Percentiles rank a stretch among this genome's conserved stretches.
These are phyloP conservation scores for Panthera tigris DNA, from an alignment of 2,113 vertebrate species.

Conservation along the genomic window DNA sequence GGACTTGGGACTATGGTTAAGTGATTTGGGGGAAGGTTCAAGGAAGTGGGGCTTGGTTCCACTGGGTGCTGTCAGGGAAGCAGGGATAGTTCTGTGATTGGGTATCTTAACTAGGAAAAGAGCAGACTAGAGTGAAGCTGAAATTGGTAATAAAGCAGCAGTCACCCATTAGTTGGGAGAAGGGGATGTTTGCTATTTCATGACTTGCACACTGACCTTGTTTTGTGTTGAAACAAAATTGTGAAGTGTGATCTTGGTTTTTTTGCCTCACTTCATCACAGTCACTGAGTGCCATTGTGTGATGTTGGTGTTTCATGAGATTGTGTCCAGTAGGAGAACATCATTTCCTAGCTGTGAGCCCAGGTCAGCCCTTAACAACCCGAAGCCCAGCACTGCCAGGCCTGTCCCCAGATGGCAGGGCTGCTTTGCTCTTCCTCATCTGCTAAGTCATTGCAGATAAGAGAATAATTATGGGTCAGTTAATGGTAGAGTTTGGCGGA, in stretches of 20 bases:
- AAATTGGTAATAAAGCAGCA: neutral
- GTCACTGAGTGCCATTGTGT: neutral
- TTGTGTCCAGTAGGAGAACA: neutral
- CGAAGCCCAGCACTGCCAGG: neutral
- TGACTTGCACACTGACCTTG: neutral
- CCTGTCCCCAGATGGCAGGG: neutral
- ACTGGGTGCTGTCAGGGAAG: neutral
- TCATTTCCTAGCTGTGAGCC: neutral
- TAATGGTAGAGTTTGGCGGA: conserved; percentile 5
- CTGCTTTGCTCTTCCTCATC: neutral
- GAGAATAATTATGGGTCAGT: neutral
- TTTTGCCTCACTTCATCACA: conserved; percentile 31
- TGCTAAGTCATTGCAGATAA: conserved; percentile 29
- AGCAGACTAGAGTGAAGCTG: neutral
- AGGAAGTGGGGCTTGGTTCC: neutral
- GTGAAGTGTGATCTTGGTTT: neutral
- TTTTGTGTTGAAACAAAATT: conserved; percentile 19
- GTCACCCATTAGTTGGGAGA: neutral
- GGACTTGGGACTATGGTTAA: neutral
- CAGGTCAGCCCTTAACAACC: neutral
- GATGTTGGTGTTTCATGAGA: conserved; percentile 28
- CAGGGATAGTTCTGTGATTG: neutral
- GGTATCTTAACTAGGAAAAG: neutral
- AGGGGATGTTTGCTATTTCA: neutral
- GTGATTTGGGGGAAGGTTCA: neutral